Evolutionary conservation across 2,797 vertebrate genomes (phyloP), one percentile per base, ranked within the genome.

Genomic region (Labeo calbasu): DNA sequence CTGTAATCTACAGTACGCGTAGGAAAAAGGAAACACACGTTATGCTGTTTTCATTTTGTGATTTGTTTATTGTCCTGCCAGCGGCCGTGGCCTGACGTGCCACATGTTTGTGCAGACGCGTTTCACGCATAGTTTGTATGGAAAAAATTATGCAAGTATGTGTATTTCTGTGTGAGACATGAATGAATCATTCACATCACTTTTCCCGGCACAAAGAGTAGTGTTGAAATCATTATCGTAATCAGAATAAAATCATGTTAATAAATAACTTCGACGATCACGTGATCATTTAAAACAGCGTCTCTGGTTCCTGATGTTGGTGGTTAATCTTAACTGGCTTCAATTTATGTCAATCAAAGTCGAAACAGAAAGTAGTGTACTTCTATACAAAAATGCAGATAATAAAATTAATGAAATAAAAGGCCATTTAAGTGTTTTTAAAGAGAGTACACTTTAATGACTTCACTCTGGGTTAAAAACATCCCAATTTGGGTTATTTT

Each of bases 1-100:
- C 89, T 92, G 89, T 93, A 92, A 92, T 93, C 92, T 91, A 89
- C 89, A 88, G 89, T 91, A 91, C 71, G 86, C 90, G 86, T 80
- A 82, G 89, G 90, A 90, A 93, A 36, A 93, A 90, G 87, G 92
- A 94, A 94, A 93, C 79, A 91, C 28, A 81, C 88, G 77, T 87
- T 19, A 84, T 78, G 72, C 72, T 87, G 79, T 85, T 88, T 89
- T 90, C 88, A 86, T 91, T 89, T 89, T 59, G 66, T 55, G 23
- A 89, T 93, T 90, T 92, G 92, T 92, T 93, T 92, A 90, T 87
- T 86, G 61, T 89, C 87, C 87, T 80, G 86, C 86, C 83, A 87
- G 73, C 68, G 85, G 84, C 85, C 86, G n/a, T 87, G 85, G 87
- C 88, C 88, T 87, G 84, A 69, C 79, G 6, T 63, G 55, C 72